Percentiles rank a stretch among this genome's conserved stretches.
These are phyloP conservation scores for Melinaea marsaeus DNA, from an alignment of 2,888 invertebrate genomes.

Conservation along the genomic window DNA sequence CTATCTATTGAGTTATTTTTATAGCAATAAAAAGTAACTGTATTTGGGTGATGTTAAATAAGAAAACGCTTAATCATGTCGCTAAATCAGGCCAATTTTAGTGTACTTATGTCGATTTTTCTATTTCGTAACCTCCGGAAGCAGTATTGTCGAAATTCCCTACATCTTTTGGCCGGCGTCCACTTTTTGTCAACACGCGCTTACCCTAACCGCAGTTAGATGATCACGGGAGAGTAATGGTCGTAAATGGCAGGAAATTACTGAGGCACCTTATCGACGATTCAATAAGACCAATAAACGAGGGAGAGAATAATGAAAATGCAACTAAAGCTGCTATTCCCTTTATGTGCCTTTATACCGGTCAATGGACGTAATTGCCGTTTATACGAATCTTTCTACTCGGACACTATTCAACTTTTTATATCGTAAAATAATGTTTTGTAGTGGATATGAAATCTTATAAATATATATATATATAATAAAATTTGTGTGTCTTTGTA, in stretches of 20 bases:
- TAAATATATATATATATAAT: no score
- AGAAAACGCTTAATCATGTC: no score
- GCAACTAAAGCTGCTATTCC: slow-evolving; percentile 58
- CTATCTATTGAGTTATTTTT: no score
- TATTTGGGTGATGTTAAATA: no score
- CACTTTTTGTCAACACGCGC: slow-evolving; percentile 44
- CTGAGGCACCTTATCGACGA: slow-evolving; percentile 73
- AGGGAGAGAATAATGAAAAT: slow-evolving; percentile 71
- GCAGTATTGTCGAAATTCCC: slow-evolving; percentile 43
- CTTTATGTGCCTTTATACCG: slow-evolving; percentile 50
- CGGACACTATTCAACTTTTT: slow-evolving; percentile 25
- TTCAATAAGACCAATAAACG: slow-evolving; percentile 71
- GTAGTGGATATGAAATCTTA: no score
- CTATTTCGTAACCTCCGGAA: slow-evolving; percentile 37
- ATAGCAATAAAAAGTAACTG: no score
- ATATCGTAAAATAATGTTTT: not conserved
- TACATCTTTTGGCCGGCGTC: slow-evolving; percentile 41
- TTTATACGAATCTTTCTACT: slow-evolving; percentile 50
- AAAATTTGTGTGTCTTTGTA: no score
- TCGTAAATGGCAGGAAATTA: slow-evolving; percentile 75
- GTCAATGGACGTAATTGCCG: slow-evolving; percentile 68
- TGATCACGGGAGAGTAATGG: slow-evolving; percentile 68
- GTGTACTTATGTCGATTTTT: slow-evolving; percentile 17
- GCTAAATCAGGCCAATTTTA: not conserved
- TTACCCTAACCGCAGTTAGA: slow-evolving; percentile 48